phyloP scores from a whole-genome alignment of 2,797 vertebrate genomes.

The Acanthurus tractus region DNA sequence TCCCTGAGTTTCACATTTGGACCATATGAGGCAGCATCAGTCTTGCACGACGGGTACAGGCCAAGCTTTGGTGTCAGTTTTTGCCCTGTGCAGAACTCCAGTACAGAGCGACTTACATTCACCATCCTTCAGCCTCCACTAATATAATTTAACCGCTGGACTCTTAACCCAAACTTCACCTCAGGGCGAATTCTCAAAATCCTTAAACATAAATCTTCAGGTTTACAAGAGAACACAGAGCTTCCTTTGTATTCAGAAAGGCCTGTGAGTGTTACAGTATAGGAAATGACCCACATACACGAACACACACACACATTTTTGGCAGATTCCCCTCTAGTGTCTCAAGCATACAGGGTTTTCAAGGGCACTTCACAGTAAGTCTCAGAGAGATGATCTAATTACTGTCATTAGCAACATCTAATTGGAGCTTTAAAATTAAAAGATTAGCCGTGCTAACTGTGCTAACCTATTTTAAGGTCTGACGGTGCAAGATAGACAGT shows the following conservation, averaged over 20 bases:
- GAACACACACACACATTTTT: not conserved
- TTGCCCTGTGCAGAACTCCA: not conserved
- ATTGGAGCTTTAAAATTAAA: slow-evolving; percentile 70
- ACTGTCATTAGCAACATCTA: slow-evolving; percentile 71
- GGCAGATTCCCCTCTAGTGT: slow-evolving; percentile 30
- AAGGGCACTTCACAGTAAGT: slow-evolving; percentile 59
- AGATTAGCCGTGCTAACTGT: slow-evolving; percentile 64
- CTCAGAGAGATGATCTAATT: slow-evolving; percentile 72
- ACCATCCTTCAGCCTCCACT: not conserved
- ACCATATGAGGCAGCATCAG: too few relatives aligned
- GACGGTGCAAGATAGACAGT: not conserved
- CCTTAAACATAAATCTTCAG: slow-evolving; percentile 4
- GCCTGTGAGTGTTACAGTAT: slow-evolving; percentile 1
- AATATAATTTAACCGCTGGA: not conserved
- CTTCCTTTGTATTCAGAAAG: slow-evolving; percentile 24
- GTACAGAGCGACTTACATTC: not conserved
- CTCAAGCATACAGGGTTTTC: slow-evolving; percentile 36
- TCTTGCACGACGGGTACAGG: fast-evolving
- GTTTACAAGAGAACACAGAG: slow-evolving; percentile 24
- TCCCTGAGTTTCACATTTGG: not conserved
- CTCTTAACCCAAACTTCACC: slow-evolving; percentile 7
- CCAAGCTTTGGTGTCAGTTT: not conserved
- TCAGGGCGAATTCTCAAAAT: not conserved
- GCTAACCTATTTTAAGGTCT: slow-evolving; percentile 69
- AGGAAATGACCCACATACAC: slow-evolving; percentile 12